These are phyloP conservation scores for Drosophila melanogaster DNA, from an alignment of 1,140 invertebrate genomes.

Conservation along the genomic window DNA sequence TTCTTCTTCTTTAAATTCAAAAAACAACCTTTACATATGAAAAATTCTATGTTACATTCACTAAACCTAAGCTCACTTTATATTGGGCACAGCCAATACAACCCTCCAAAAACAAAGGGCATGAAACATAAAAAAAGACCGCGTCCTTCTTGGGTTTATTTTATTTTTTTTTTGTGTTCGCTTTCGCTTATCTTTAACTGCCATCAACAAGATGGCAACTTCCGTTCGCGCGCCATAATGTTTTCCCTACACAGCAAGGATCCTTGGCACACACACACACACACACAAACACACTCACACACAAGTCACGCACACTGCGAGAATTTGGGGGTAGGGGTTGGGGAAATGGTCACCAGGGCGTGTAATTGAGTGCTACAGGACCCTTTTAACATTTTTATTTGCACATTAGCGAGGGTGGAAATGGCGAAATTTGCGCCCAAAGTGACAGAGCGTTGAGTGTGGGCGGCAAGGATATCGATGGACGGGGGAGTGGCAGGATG, in stretches of 20 bases:
- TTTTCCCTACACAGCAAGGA: slow-evolving; percentile 70
- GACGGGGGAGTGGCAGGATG: neutral
- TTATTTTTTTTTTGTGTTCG: slow-evolving; percentile 36
- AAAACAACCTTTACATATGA: too few species aligned
- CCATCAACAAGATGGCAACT: slow-evolving; percentile 85
- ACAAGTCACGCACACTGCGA: slow-evolving; percentile 66
- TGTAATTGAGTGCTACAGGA: slow-evolving; percentile 85
- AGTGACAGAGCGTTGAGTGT: slow-evolving; percentile 81
- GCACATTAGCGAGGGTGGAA: slow-evolving; percentile 84
- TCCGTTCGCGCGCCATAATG: slow-evolving; percentile 84
- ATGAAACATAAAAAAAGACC: slow-evolving; percentile 40
- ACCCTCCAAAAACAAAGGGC: slow-evolving; percentile 7
- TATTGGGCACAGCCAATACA: neutral
- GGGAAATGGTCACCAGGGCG: slow-evolving; percentile 84
- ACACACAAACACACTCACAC: slow-evolving; percentile 18
- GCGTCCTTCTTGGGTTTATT: slow-evolving; percentile 43
- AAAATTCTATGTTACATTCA: too few species aligned
- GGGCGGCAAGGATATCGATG: slow-evolving; percentile 45
- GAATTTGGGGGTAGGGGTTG: slow-evolving; percentile 3
- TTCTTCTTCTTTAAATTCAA: too few species aligned
- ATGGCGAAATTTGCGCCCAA: slow-evolving; percentile 81
- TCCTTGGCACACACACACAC: slow-evolving; percentile 44
- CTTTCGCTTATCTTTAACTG: slow-evolving; percentile 83
- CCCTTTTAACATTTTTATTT: slow-evolving; percentile 85
- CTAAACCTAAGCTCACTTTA: too few species aligned